phyloP scores from a whole-genome alignment of 2,888 invertebrate species.

The Apamea monoglypha region DNA sequence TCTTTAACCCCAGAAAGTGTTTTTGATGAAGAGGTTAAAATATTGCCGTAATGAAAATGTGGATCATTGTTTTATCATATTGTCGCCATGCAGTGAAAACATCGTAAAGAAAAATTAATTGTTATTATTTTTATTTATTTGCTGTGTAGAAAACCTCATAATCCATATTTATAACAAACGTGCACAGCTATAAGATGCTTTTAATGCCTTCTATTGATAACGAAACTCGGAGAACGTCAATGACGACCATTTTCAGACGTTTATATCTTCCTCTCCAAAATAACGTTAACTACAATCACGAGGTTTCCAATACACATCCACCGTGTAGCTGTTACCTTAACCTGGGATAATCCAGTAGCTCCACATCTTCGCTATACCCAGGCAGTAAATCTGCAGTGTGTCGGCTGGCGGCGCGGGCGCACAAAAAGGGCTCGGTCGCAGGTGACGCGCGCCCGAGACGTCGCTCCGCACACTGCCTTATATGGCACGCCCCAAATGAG shows the following conservation, averaged over 20 bases:
- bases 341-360: slow-evolving; percentile 31
- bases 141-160: not conserved
- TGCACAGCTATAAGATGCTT: not conserved
- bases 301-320: not conserved
- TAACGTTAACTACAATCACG: not conserved
- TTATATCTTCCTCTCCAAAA: not conserved
- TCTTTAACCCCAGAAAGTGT: not conserved
- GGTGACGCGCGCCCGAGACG: slow-evolving; percentile 64
- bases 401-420: slow-evolving; percentile 54
- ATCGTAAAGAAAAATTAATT: not conserved
- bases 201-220: not conserved
- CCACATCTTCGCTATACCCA: slow-evolving; percentile 17
- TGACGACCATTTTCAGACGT: not conserved
- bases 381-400: slow-evolving; percentile 67
- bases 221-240: not conserved
- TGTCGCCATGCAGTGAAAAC: not conserved
- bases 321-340: not conserved
- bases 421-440: slow-evolving; percentile 66
- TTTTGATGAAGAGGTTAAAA: not conserved
- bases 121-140: too few species aligned
- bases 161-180: not conserved
- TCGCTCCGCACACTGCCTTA: slow-evolving; percentile 60
- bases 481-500: slow-evolving; percentile 64
- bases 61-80: not conserved
- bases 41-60: not conserved